Percentiles rank a stretch among this genome's conserved stretches.
Conservation (phyloP, 1,140 invertebrate genomes). For the Sarcophaga bullata region DNA sequence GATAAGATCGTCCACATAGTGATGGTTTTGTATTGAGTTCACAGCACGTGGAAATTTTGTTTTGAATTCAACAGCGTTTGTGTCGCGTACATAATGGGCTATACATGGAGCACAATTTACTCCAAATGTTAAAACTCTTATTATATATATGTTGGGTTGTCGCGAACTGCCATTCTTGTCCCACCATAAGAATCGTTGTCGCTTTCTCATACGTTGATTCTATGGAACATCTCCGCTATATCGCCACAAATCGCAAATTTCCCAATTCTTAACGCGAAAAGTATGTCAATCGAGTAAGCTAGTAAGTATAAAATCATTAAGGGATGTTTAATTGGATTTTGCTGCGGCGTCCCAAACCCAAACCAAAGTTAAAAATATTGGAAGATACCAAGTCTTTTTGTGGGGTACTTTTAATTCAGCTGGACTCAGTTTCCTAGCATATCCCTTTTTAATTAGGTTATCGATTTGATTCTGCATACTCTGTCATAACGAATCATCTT, state of each 20-base stretch:
- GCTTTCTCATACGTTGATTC: background rate
- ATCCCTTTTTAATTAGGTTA: too few relatives aligned
- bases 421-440: too few relatives aligned
- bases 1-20: too few relatives aligned
- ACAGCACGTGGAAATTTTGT: background rate
- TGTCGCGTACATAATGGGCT: constrained; percentile 5
- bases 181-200: too few relatives aligned
- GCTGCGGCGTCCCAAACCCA: constrained; percentile 27
- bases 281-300: background rate
- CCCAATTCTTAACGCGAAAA: background rate
- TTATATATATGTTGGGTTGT: constrained; percentile 2
- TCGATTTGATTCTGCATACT: too few relatives aligned
- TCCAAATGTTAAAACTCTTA: constrained; percentile 22
- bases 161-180: constrained; percentile 30
- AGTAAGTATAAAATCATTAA: constrained; percentile 22
- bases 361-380: constrained; percentile 9
- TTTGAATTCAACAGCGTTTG: constrained; percentile 28
- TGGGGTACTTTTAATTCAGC: too few relatives aligned
- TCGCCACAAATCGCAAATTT: constrained; percentile 7
- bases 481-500: too few relatives aligned
- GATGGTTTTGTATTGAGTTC: too few relatives aligned
- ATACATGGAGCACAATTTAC: too few relatives aligned
- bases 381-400: constrained; percentile 30
- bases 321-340: background rate
- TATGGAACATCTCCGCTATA: constrained; percentile 34